Base-by-base conservation (phyloP, 2,888 invertebrate species). In the Lissocephala sabroskyi region DNA sequence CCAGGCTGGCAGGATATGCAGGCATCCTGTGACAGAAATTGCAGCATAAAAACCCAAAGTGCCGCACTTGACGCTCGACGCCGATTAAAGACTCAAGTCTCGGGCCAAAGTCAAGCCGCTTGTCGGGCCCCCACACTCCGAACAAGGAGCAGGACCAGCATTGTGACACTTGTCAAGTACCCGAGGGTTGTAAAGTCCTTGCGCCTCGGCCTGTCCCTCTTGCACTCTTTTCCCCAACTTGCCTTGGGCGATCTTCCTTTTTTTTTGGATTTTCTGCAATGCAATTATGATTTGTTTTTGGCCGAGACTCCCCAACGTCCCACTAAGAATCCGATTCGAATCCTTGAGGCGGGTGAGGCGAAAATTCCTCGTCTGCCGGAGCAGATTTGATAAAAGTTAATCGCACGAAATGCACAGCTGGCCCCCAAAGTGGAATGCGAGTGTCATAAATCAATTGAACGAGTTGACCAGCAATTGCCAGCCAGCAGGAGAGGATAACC, bases 391-490 rank as follows among this genome's bases (percentile, higher is more conserved):
- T 67, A 52, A 49, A 56, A 50, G 55, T 61, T 52, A 61, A 61
- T 56, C 66, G 52, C 53, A 63, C 53, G 52, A 55, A 46, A 47
- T 44, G 53, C 30, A 54, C 28, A 37, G 49, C 14, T 56, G 47
- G 57, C 57, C 11, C 17, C 28, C 11, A 11, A 5, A 1, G n/a
- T 33, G 6, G 6, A 10, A 3, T 18, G n/a, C 26, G 57, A 63
- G 52, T 52, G 64, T 53, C 58, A 70, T 61, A 70, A 70, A 74
- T 66, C 61, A 65, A 56, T 62, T 54, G 47, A 58, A 58, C 50
- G 52, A 33, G 4, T 23, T 23, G 3, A 5, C 23, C 23, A 23
- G n/a, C n/a, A n/a, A n/a, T n/a, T n/a, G n/a, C n/a, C n/a, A n/a
- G n/a, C n/a, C n/a, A n/a, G n/a, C n/a, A n/a, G n/a, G n/a, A n/a